Evolutionary conservation across 1,140 invertebrate genomes (phyloP).

Genomic region (Lethocerus indicus): DNA sequence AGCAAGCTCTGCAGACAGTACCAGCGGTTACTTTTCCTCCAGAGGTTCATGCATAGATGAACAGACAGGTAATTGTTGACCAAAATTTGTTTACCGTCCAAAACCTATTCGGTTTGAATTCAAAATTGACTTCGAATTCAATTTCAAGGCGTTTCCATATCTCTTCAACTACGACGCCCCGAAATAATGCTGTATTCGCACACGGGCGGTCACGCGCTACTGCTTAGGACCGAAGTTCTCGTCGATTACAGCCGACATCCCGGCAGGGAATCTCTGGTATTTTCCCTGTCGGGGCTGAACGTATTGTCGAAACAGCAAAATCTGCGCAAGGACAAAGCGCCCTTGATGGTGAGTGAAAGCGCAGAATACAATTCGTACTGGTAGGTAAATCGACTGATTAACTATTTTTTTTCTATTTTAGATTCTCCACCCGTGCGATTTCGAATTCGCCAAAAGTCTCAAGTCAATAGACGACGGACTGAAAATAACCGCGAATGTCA

Average conservation of each 20-base stretch:
- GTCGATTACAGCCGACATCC: slow-evolving; percentile 52
- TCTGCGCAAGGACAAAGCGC: slow-evolving; percentile 18
- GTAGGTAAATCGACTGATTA: too few relatives aligned
- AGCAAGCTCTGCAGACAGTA: slow-evolving; percentile 31
- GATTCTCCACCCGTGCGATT: slow-evolving; percentile 49
- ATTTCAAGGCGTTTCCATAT: slow-evolving; percentile 38
- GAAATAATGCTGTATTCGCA: slow-evolving; percentile 55
- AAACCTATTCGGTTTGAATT: not conserved
- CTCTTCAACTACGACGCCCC: slow-evolving; percentile 52
- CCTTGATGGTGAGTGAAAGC: slow-evolving; percentile 24
- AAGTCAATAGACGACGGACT: slow-evolving; percentile 41
- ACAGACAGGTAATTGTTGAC: slow-evolving; percentile 17
- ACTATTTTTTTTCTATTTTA: slow-evolving; percentile 19
- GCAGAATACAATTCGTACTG: too few relatives aligned
- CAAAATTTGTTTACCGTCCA: not conserved
- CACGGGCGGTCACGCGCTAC: slow-evolving; percentile 45
- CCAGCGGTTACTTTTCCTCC: slow-evolving; percentile 37
- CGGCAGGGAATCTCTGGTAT: slow-evolving; percentile 41
- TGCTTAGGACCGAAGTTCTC: slow-evolving; percentile 53
- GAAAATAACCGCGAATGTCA: slow-evolving; percentile 37
- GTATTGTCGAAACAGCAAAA: slow-evolving; percentile 30
- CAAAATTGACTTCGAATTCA: not conserved
- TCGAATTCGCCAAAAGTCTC: slow-evolving; percentile 46
- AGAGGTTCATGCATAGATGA: slow-evolving; percentile 22
- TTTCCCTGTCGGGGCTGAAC: slow-evolving; percentile 46